Base-by-base conservation (phyloP, 2,888 invertebrate species). In the Sphecodes monilicornis region DNA sequence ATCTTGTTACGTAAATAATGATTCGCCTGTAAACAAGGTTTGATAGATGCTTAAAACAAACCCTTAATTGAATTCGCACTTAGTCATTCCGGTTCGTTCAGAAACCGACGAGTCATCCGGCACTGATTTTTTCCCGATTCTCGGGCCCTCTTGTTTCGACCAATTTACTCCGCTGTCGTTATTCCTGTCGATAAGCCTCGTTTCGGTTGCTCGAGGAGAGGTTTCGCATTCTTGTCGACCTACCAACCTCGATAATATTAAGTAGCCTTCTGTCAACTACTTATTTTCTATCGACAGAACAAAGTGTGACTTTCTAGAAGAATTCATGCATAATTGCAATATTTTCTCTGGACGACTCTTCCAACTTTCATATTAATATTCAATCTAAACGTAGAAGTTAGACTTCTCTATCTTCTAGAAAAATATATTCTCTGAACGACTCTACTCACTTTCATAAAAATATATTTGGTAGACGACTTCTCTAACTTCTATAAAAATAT, bases 11-110 rank as follows among this genome's bases (percentile, higher is more conserved):
- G 90, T 88, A 90, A 92, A 92, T 93, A 94, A 94, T 91, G 93
- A 94, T 93, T 26, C 92, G 90, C 90, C 91, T 91, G 90, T 90
- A 93, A 94, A 94, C 93, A 92, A 93, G 93, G 89, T 89, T 90
- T 93, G 94, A 93, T 94, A 93, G 93, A 94, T 92, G 93, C 92
- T 93, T 91, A 91, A 93, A 94, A 90, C 92, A 90, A 90, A 91
- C 91, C 92, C 93, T 92, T 94, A 94, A 94, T 94, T 94, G 94
- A 94, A 94, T 94, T 94, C 92, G 93, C 93, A 94, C 94, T 94
- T 92, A 93, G 93, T 92, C 93, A 92, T 91, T 93, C 91, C 88
- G 91, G 89, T 89, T 90, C 91, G 91, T 87, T 91, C 90, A 89
- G 89, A 89, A 94, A 94, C 90, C 86, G 78, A 76, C 91, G 85